Base-by-base conservation (phyloP, 2,113 vertebrate genomes). In the Nycticryphes semicollaris region DNA sequence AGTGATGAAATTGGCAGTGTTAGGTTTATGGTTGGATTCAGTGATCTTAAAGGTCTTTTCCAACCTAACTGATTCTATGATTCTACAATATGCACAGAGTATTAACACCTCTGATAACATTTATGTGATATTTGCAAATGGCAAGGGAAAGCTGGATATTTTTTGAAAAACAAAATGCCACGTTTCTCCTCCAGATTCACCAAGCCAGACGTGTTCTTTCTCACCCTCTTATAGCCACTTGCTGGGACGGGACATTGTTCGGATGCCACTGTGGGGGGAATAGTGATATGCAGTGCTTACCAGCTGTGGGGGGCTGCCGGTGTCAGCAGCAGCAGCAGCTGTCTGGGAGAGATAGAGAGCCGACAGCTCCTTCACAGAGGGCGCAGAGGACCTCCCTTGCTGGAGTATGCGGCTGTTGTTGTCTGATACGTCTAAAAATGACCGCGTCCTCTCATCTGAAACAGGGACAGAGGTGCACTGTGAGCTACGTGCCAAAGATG, bases 301-400 rank as follows among this genome's bases (percentile, higher is more conserved):
- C 79, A 92, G 74, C 87, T 97, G 97, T 7, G 85, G 3, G 16
- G 68, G 77, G 86, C 82, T 33, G 54, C 72, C 0, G 76, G 87
- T 7, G 56, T 78, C 39, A 41, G 59, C 97, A 74, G 89, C 96
- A 66, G 98, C 43, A 39, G 39, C 97, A 97, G 98, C 97, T 98
- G 98, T 91, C 96, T 96, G 98, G 30, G 97, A 98, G 80, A 98
- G 98, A 97, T 98, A 98, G 85, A 93, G 96, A 92, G 97, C 97
- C 3, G 98, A 98, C 96, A 98, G 97, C 92, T 98, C 98, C 98
- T 98, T 98, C 96, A 98, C 98, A 1, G 98, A 98, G 80, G 83
- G 92, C 1, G 59, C 68, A 50, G 95, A 95, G 70, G 92, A 56
- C 70, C 87, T 96, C 87, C 91, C 92, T 98, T 79, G 97, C 69